A percentile compares a stretch with the other conserved stretches of the same genome.
Evolutionary conservation across 53 echinoderm and acorn worm genomes (phyloP).

Genomic region (Pentamera pediparva): DNA sequence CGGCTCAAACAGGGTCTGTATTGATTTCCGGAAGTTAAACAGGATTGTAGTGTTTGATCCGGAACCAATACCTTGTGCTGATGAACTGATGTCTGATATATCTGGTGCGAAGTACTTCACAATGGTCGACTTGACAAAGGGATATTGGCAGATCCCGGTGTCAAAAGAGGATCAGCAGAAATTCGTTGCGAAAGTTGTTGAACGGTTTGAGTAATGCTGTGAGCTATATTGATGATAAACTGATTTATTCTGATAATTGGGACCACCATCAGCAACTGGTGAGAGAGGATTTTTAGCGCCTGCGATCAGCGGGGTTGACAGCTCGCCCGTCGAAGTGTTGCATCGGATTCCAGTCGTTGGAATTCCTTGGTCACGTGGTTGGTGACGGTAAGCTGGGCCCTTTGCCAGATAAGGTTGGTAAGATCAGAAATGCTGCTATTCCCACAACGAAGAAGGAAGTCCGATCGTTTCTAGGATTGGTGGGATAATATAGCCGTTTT

Average conservation of each 20-base stretch:
- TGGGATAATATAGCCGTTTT: constrained; percentile 31
- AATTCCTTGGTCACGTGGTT: constrained; percentile 50
- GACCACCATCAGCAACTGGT: constrained; percentile 25
- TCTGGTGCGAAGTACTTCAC: constrained; percentile 30
- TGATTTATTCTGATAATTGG: constrained; percentile 49
- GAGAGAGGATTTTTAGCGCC: constrained; percentile 12
- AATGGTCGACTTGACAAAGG: constrained; percentile 50
- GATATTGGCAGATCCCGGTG: constrained; percentile 65
- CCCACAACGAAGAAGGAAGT: constrained; percentile 50
- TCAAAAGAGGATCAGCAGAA: constrained; percentile 23
- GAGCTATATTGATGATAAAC: constrained; percentile 55
- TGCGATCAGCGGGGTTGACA: constrained; percentile 40
- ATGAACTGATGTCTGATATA: constrained; percentile 31
- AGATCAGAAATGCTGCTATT: constrained; percentile 1
- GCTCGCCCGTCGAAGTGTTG: constrained; percentile 54
- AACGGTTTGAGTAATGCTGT: constrained; percentile 26
- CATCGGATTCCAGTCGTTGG: constrained; percentile 35
- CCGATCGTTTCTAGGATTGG: constrained; percentile 32
- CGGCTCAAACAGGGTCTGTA: constrained; percentile 46
- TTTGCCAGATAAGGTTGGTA: constrained; percentile 17
- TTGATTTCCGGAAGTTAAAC: constrained; percentile 43
- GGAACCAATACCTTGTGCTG: constrained; percentile 49
- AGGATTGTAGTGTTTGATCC: constrained; percentile 41
- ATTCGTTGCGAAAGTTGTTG: constrained; percentile 44
- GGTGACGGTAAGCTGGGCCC: constrained; percentile 37